These are phyloP conservation scores for Entosphenus tridentatus DNA, from an alignment of 2,113 vertebrate genomes.

Conservation along the genomic window DNA sequence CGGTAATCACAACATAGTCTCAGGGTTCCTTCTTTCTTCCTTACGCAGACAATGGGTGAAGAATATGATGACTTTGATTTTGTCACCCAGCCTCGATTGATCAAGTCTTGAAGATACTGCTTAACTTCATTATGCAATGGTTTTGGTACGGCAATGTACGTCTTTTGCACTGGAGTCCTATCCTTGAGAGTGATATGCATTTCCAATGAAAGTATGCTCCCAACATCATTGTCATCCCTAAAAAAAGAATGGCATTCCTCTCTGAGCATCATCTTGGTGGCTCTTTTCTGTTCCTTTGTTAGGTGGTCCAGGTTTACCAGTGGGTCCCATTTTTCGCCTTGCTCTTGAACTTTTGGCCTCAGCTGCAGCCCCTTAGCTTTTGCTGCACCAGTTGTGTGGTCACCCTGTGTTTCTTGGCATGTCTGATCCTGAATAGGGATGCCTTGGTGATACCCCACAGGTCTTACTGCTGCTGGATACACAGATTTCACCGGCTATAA, in stretches of 20 bases:
- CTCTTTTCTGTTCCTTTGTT: not conserved
- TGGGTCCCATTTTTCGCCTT: not conserved
- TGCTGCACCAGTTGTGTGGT: too few species aligned
- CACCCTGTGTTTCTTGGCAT: too few species aligned
- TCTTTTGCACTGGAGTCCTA: slow-evolving; percentile 2
- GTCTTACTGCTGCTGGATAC: too few species aligned
- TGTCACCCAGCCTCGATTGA: slow-evolving; percentile 7
- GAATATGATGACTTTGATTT: slow-evolving; percentile 4
- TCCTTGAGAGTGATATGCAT: slow-evolving; percentile 10
- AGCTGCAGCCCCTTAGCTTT: too few species aligned
- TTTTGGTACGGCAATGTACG: slow-evolving; percentile 7
- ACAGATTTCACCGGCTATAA: too few species aligned
- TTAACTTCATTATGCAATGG: slow-evolving; percentile 7
- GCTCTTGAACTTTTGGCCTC: too few species aligned
- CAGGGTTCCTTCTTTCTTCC: slow-evolving; percentile 2
- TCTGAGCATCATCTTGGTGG: not conserved
- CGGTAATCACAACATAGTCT: slow-evolving; percentile 8
- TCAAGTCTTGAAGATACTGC: slow-evolving; percentile 4
- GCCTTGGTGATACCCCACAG: too few species aligned
- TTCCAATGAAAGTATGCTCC: not conserved
- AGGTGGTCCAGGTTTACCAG: slow-evolving; percentile 6
- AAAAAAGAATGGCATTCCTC: slow-evolving; percentile 10
- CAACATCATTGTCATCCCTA: slow-evolving; percentile 7
- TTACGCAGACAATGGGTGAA: slow-evolving; percentile 1
- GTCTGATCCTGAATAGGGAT: too few species aligned